Conservation (phyloP, 2,113 vertebrate genomes). For the Recurvirostra avosetta region DNA sequence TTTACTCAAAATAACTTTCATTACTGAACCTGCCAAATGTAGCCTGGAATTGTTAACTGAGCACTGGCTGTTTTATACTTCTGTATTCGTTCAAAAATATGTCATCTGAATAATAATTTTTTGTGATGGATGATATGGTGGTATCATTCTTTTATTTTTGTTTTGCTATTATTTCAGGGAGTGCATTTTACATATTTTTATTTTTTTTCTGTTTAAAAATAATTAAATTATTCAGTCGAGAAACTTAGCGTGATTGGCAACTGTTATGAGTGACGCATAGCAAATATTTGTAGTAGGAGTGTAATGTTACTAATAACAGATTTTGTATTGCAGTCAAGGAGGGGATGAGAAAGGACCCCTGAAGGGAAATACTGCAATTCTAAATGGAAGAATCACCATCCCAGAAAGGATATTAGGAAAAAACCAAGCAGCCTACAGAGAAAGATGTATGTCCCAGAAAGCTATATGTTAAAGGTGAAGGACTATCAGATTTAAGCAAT, state of each 20-base stretch:
- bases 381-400: background rate
- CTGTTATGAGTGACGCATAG: background rate
- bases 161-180: background rate
- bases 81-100: background rate
- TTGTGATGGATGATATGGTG: background rate
- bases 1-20: background rate
- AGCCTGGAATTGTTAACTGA: background rate
- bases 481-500: background rate
- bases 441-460: background rate
- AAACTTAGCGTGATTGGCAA: background rate
- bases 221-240: background rate
- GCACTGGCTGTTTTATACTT: background rate
- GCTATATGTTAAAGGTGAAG: background rate
- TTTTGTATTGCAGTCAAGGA: background rate
- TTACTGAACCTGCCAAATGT: background rate
- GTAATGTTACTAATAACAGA: background rate
- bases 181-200: background rate
- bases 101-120: background rate
- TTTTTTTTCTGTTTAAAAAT: background rate
- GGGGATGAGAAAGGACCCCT: background rate
- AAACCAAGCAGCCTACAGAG: background rate
- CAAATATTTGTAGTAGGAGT: background rate
- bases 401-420: background rate
- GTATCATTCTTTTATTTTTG: background rate
- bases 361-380: background rate